Evolutionary conservation across 2,113 vertebrate genomes (phyloP), one percentile per base, ranked within the genome.

Genomic region (Menura novaehollandiae): DNA sequence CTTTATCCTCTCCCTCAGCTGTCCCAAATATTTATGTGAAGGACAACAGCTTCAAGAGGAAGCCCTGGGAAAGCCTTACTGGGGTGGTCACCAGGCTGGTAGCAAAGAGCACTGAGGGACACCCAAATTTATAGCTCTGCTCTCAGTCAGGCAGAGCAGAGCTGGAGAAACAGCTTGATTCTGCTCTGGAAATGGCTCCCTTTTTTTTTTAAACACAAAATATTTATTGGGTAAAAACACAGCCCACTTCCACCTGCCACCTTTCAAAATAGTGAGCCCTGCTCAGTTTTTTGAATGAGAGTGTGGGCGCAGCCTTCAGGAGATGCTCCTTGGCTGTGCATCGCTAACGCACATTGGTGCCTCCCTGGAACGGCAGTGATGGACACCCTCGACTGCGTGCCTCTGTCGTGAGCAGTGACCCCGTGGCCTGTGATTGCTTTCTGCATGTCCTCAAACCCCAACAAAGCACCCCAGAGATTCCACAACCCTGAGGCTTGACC

Each of bases 221-320:
- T 92, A 97, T 95, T 96, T 96, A 96, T 96, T 97, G 96, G 95
- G 49, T 96, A 94, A 97, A 96, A 96, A 95, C 94, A 96, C 96
- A 97, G 64, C 95, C 96, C 95, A 97, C 95, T 97, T 97, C 96
- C 96, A 97, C 96, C 96, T 97, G 95, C 88, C 92, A 96, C 96
- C 94, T 96, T 95, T 94, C 86, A 95, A 95, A 97, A 93, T 66
- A 96, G 91, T 93, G 93, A 97, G 95, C 89, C 73, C 94, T 97
- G 95, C 95, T 97, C 95, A 93, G 91, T 96, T 96, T 97, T 96
- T 91, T 95, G 95, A 96, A 97, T 96, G 92, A 96, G 83, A 93
- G 83, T 58, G 95, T 93, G 92, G 96, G 95, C 35, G 80, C 86
- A 93, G 92, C 89, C 72, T 92, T 81, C 60, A 46, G 66, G 92